Conservation (phyloP, 2,113 vertebrate species). For the Phocoena phocoena region DNA sequence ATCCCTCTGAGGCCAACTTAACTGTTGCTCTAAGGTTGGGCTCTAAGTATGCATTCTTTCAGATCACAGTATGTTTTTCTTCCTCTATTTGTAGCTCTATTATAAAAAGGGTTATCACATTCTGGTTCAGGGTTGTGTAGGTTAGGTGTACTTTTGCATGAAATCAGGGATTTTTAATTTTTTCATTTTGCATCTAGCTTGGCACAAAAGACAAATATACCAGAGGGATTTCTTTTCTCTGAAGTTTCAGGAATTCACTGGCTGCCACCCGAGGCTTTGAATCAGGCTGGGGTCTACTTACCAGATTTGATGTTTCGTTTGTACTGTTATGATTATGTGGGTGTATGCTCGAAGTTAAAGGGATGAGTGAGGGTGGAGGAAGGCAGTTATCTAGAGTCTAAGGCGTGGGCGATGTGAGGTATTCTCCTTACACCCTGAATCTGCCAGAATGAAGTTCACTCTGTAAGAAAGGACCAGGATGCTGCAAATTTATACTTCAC, state of each 20-base stretch:
- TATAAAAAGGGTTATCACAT: not conserved
- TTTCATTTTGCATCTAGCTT: not conserved
- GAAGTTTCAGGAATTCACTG: not conserved
- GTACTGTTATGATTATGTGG: not conserved
- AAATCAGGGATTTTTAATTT: not conserved
- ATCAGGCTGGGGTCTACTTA: not conserved
- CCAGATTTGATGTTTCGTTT: not conserved
- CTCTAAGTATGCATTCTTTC: slow-evolving; percentile 27
- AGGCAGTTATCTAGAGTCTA: not conserved
- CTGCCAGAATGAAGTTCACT: not conserved
- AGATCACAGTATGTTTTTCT: not conserved
- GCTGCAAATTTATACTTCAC: not conserved
- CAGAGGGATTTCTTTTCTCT: not conserved
- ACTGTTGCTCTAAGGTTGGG: slow-evolving; percentile 22
- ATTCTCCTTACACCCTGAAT: not conserved
- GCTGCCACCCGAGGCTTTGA: not conserved
- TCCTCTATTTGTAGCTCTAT: not conserved
- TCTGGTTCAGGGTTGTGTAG: not conserved
- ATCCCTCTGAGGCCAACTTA: slow-evolving; percentile 6
- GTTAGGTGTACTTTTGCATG: not conserved
- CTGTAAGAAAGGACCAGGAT: not conserved
- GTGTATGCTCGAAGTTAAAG: not conserved
- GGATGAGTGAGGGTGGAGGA: not conserved
- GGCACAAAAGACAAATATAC: not conserved
- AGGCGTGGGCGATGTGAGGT: not conserved